Evolutionary conservation across 2,113 vertebrate species (phyloP), one percentile per base, ranked within the genome.

Genomic region (Ceratotherium simum): DNA sequence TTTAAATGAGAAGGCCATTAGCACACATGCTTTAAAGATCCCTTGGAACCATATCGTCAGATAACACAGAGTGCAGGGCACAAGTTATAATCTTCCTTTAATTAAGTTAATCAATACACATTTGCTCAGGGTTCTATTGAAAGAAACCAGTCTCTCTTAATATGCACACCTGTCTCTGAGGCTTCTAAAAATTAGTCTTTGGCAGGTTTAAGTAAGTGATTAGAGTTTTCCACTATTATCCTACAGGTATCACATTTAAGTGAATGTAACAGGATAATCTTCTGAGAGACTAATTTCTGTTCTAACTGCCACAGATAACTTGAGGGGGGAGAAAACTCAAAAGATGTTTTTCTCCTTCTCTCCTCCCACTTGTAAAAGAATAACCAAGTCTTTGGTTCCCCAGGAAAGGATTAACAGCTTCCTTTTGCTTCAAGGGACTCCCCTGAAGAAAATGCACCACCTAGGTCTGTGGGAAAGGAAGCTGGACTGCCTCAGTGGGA

Each of bases 21-120:
- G n/a, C 69, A 97, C 73, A 62, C 62, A n/a, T 8, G 67, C 60
- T 60, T 79, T 73, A 80, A n/a, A 97, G 33, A 95, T 14, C n/a
- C n/a, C 46, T 69, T 7, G 88, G 94, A 96, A 94, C 56, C 75
- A 62, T 11, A 80, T 3, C 64, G 62, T 89, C 65, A 75, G 79
- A 39, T 48, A 90, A 78, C 60, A 72, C 10, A 10, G 62, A 67
- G 67, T 20, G 46, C 67, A 82, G n/a, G 3, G 18, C 54, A 27
- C 17, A 62, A 58, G 31, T 56, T 65, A 95, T 84, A 78, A 92
- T 92, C 90, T 90, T n/a, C 76, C 60, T 96, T 97, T 95, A 95
- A 91, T 97, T 78, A 96, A 95, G 72, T 42, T 48, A 90, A 83
- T 95, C 90, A 88, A 93, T 95, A 89, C 39, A 9, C 91, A 94